phyloP scores from a whole-genome alignment of 2,113 vertebrate species.

The Marmota flaviventris region DNA sequence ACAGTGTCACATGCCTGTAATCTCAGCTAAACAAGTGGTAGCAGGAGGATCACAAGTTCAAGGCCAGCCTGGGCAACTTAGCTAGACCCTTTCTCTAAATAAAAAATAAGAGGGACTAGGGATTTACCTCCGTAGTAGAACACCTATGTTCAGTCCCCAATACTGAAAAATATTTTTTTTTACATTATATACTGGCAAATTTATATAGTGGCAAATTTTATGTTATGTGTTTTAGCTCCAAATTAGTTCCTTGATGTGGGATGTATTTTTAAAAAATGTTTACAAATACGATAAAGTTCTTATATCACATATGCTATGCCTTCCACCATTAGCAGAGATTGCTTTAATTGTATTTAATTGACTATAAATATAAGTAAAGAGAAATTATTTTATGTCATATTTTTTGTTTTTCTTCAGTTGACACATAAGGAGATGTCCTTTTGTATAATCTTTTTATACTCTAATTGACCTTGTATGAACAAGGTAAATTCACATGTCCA shows the following conservation, averaged over 20 bases:
- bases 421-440: not conserved
- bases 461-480: not conserved
- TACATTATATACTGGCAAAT: too few relatives aligned
- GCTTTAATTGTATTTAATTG: not conserved
- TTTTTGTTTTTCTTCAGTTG: not conserved
- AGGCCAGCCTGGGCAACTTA: too few relatives aligned
- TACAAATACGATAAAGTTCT: constrained; percentile 31
- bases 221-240: not conserved
- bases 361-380: constrained; percentile 26
- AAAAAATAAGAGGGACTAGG: too few relatives aligned
- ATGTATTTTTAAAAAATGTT: not conserved
- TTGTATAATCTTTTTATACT: not conserved
- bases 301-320: not conserved
- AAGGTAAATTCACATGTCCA: not conserved
- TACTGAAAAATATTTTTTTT: too few relatives aligned
- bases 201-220: not conserved
- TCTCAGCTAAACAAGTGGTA: too few relatives aligned
- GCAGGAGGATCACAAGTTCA: too few relatives aligned
- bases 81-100: too few relatives aligned
- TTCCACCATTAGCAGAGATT: not conserved
- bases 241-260: not conserved
- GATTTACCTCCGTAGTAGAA: too few relatives aligned
- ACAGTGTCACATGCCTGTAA: too few relatives aligned
- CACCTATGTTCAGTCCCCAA: too few relatives aligned
- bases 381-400: not conserved